These are phyloP conservation scores for Pollicipes pollicipes DNA, from an alignment of 1,140 invertebrate species.

Conservation along the genomic window DNA sequence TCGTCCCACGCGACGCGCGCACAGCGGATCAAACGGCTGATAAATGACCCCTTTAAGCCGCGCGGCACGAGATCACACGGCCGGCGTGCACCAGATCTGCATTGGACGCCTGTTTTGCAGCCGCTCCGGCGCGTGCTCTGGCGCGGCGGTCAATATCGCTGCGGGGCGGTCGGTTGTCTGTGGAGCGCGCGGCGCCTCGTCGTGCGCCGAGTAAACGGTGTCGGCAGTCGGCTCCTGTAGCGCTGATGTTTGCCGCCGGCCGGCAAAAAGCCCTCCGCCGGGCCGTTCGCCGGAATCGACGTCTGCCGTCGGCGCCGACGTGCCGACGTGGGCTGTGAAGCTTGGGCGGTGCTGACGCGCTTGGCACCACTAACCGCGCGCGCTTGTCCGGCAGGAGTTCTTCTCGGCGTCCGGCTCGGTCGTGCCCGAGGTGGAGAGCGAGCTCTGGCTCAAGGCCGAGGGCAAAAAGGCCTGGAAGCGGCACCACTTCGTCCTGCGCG, in stretches of 20 bases:
- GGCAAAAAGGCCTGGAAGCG: conserved; percentile 98
- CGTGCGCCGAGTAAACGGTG: too few species aligned
- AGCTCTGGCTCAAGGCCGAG: conserved; percentile 86
- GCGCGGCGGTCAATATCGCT: too few species aligned
- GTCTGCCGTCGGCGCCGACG: conserved; percentile 8
- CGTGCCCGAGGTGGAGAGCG: conserved; percentile 74
- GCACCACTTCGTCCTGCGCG: conserved; percentile 74
- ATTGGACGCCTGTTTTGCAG: too few species aligned
- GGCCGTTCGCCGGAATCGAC: background rate
- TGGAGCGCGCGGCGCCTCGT: too few species aligned
- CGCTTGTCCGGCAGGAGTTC: conserved; percentile 35
- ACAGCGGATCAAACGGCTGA: too few species aligned
- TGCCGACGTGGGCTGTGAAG: conserved; percentile 12
- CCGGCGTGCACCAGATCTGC: too few species aligned
- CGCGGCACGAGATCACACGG: too few species aligned
- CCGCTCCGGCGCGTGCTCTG: too few species aligned
- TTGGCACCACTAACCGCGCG: background rate
- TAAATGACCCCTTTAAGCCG: too few species aligned
- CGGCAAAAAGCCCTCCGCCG: background rate
- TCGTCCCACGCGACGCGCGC: too few species aligned
- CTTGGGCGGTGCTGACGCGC: background rate
- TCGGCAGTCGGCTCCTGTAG: too few species aligned
- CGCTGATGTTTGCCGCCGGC: background rate
- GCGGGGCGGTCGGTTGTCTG: too few species aligned
- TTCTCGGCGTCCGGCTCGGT: conserved; percentile 33